phyloP scores from a whole-genome alignment of 1,140 invertebrate species.

The Platyscapa corneri region DNA sequence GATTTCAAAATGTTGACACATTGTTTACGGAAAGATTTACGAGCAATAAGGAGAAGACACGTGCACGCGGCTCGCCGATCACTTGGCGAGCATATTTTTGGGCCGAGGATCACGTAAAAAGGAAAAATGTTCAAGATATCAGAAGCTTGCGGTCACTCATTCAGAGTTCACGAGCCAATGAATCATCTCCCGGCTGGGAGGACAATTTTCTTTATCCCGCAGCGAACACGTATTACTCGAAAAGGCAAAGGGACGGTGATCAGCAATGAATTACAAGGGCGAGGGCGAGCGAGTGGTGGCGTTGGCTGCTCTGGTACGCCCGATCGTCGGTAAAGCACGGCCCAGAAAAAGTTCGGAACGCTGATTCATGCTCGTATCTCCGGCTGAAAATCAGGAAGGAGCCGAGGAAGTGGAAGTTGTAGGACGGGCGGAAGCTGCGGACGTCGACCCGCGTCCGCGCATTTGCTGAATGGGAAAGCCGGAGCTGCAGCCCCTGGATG shows the following conservation, averaged over 20 bases:
- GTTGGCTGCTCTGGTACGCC: too few species aligned
- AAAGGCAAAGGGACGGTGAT: not conserved
- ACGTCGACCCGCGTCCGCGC: constrained; percentile 50
- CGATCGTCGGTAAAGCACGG: too few species aligned
- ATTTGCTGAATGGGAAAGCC: constrained; percentile 26
- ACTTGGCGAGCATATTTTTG: too few species aligned
- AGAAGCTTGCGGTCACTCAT: not conserved
- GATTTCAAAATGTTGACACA: too few species aligned
- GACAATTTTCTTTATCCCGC: not conserved
- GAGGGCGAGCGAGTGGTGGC: too few species aligned
- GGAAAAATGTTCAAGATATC: not conserved
- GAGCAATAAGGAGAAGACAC: too few species aligned
- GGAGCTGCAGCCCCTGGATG: constrained; percentile 58
- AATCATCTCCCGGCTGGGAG: not conserved
- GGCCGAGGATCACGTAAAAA: not conserved
- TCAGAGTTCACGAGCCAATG: not conserved
- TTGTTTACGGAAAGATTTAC: too few species aligned
- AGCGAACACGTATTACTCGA: not conserved
- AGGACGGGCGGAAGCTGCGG: constrained; percentile 52
- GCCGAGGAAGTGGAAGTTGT: constrained; percentile 54
- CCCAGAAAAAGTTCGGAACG: not conserved
- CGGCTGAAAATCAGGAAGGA: not conserved
- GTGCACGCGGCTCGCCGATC: too few species aligned
- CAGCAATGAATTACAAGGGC: not conserved
- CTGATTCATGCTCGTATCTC: not conserved